Percentiles rank a stretch among this genome's conserved stretches.
phyloP scores from a whole-genome alignment of 2,113 vertebrate species.

The Craseonycteris thonglongyai region DNA sequence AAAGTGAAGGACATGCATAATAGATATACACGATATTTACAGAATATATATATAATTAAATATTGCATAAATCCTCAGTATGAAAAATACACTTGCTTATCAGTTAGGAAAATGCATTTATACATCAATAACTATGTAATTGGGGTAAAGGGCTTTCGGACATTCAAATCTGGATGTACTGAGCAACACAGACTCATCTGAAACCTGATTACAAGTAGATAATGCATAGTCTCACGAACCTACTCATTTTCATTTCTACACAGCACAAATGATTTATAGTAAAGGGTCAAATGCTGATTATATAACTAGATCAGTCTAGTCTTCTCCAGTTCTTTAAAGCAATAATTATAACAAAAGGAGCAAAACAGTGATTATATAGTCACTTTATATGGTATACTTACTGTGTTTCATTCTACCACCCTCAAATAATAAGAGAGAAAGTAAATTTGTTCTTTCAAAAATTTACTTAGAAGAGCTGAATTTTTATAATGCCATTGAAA shows the following conservation, averaged over 20 bases:
- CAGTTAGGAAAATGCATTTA: not conserved
- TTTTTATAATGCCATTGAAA: not conserved
- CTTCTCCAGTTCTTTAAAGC: not conserved
- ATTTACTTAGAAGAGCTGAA: not conserved
- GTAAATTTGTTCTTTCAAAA: constrained; percentile 1
- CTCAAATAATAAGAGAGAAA: not conserved
- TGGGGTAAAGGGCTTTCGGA: not conserved
- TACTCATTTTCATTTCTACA: not conserved
- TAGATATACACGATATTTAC: not conserved
- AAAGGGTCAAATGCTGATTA: not conserved
- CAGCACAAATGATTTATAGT: not conserved
- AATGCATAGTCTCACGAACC: not conserved
- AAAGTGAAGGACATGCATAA: not conserved
- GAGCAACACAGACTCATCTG: not conserved
- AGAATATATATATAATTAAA: not conserved
- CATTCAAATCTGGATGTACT: not conserved
- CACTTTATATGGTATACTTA: not conserved
- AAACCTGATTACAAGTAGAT: not conserved
- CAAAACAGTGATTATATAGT: not conserved
- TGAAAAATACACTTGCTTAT: not conserved
- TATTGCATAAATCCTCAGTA: not conserved
- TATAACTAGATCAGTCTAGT: not conserved
- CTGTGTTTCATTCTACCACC: not conserved
- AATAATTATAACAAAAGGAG: not conserved
- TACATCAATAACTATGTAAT: not conserved